Base-by-base conservation (phyloP, 2,888 invertebrate genomes). In the Anaspis maculata region DNA sequence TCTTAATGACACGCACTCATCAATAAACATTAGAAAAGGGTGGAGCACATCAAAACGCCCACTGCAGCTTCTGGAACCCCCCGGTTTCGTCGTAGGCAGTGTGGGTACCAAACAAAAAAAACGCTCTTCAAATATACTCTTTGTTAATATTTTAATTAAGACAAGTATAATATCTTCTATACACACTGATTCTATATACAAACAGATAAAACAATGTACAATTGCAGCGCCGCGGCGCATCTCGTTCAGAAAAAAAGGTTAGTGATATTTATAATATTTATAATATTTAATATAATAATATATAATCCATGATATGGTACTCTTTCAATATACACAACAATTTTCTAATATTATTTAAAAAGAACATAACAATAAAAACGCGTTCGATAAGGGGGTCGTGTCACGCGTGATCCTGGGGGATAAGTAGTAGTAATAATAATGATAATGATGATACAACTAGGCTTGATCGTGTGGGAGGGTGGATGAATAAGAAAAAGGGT, bases 111-210 rank as follows among this genome's bases (percentile, higher is more conserved):
- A n/a, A n/a, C n/a, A n/a, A n/a, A n/a, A n/a, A n/a, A n/a, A n/a
- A n/a, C n/a, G n/a, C n/a, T n/a, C n/a, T n/a, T n/a, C n/a, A n/a
- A 46, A 48, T 58, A 59, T 60, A 62, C 56, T 62, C 59, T 61
- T 56, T 62, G 63, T 66, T 65, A 65, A 64, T 66, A 57, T 58
- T 64, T 66, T 65, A 66, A 66, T 67, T 58, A 67, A 65, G 67
- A 68, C 67, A 67, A 66, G 66, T 58, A 61, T 64, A 60, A 60
- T 65, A 60, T 62, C 57, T 63, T 62, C 65, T 67, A 67, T 68
- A 67, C 68, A 64, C 64, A 68, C 63, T 63, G 61, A 66, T 49
- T n/a, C 59, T 68, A 68, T 68, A 57, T 67, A 68, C 67, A 68
- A 67, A 66, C 64, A 62, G 62, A 64, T 61, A 63, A 61, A 60